Percentiles rank a stretch among this genome's conserved stretches.
Evolutionary conservation across 1,140 invertebrate species (phyloP).

Genomic region (Melanaphis sacchari): DNA sequence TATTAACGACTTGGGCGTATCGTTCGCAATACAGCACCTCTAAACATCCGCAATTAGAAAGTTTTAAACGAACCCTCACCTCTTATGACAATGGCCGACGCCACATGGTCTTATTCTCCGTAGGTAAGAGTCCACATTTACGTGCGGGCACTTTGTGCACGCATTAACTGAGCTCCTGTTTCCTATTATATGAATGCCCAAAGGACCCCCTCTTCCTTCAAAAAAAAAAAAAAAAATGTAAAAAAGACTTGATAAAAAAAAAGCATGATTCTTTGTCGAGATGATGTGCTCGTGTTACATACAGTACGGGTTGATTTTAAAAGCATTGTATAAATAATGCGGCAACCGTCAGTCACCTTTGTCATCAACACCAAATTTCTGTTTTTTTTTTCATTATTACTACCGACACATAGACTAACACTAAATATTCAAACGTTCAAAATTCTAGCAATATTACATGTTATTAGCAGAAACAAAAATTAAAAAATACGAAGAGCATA

Average conservation of each 20-base stretch:
- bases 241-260: background rate
- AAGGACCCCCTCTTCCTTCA: too few relatives aligned
- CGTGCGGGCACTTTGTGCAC: conserved; percentile 33
- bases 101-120: background rate
- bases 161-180: conserved; percentile 22
- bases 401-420: background rate
- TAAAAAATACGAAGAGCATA: background rate
- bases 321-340: background rate
- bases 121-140: background rate
- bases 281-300: conserved; percentile 20
- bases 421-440: background rate
- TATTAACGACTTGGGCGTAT: conserved; percentile 50
- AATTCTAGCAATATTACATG: background rate
- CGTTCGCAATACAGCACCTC: conserved; percentile 32
- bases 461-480: background rate
- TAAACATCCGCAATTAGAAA: conserved; percentile 55
- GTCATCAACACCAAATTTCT: background rate
- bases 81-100: conserved; percentile 28
- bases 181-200: background rate
- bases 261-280: background rate
- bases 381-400: background rate
- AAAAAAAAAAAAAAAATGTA: background rate
- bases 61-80: conserved; percentile 52
- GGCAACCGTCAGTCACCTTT: background rate
- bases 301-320: background rate